Percentiles rank a stretch among this genome's conserved stretches.
These are phyloP conservation scores for Austrolebias charrua DNA, from an alignment of 2,797 vertebrate species.

Conservation along the genomic window DNA sequence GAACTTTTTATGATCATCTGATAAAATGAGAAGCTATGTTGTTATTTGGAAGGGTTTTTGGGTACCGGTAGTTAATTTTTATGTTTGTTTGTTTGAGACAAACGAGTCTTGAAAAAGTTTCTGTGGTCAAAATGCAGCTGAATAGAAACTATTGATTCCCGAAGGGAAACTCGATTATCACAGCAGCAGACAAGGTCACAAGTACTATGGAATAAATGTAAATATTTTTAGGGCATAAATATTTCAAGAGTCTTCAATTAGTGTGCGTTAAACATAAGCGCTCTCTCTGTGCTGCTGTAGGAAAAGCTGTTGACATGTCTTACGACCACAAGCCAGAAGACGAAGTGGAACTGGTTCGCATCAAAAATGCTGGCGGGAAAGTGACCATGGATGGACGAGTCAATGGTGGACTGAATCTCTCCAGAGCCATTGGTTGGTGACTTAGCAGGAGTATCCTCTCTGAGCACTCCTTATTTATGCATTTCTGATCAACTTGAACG, in stretches of 20 bases:
- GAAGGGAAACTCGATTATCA: too few species aligned
- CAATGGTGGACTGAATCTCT: constrained; percentile 97
- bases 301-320: constrained; percentile 96
- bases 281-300: constrained; percentile 32
- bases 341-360: constrained; percentile 92
- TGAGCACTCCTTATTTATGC: too few species aligned
- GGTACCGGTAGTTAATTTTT: too few species aligned
- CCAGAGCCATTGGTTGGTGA: constrained; percentile 90
- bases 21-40: too few species aligned
- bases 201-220: too few species aligned
- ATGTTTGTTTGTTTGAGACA: too few species aligned
- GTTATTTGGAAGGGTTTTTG: too few species aligned
- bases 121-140: background rate
- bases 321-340: constrained; percentile 99
- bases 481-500: background rate
- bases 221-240: too few species aligned
- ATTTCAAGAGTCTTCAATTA: background rate
- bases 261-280: background rate
- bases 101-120: background rate
- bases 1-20: too few species aligned
- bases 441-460: background rate
- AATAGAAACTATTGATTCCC: too few species aligned
- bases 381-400: constrained; percentile 98
- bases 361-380: constrained; percentile 97
- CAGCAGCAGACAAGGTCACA: too few species aligned